Evolutionary conservation across 35 echinoderm and acorn worm genomes (phyloP), one percentile per base, ranked within the genome.

Genomic region (Holothuria glaberrima): DNA sequence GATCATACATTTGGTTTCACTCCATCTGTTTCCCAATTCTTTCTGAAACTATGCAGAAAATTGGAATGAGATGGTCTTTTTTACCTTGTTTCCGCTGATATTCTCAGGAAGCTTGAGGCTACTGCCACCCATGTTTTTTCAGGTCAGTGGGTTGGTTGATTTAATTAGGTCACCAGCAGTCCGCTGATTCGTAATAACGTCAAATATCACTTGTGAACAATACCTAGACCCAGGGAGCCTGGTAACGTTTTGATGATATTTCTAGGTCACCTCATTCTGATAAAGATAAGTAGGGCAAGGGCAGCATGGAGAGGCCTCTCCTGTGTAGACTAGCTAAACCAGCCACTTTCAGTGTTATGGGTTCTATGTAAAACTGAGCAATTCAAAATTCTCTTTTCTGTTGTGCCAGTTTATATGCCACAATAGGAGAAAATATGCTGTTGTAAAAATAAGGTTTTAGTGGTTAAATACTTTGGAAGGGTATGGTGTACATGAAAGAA

Each of bases 131-230:
- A 48, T 78, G 74, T 48, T 78, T 48, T n/a, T 48, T 33, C 74
- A 78, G 74, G 74, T 78, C 74, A 78, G 31, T 78, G 41, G 74
- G 74, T 78, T 48, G 27, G 38, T 48, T 78, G 74, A 78, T 78
- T 52, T 78, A 78, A 78, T 78, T 78, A 78, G 74, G 74, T 78
- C 74, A 78, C 74, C 74, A 24, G 38, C 44, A 48, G 74, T 48
- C 24, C 17, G 74, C 74, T 78, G 74, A 50, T 78, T 78, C 50
- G 38, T 48, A 78, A 78, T 78, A 78, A 78, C 74, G 35, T 78
- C 50, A 14, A 41, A 78, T 78, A 78, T 78, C 74, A 78, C 74
- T 78, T 78, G 44, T 48, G 74, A 78, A 78, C 74, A 78, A 78
- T 78, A 78, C 38, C 21, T 25, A 21, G 74, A 48, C 38, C 74